A percentile compares a stretch with the other conserved stretches of the same genome.
Evolutionary conservation across 2,113 vertebrate genomes (phyloP).

Genomic region (Vulpes ferrilata): DNA sequence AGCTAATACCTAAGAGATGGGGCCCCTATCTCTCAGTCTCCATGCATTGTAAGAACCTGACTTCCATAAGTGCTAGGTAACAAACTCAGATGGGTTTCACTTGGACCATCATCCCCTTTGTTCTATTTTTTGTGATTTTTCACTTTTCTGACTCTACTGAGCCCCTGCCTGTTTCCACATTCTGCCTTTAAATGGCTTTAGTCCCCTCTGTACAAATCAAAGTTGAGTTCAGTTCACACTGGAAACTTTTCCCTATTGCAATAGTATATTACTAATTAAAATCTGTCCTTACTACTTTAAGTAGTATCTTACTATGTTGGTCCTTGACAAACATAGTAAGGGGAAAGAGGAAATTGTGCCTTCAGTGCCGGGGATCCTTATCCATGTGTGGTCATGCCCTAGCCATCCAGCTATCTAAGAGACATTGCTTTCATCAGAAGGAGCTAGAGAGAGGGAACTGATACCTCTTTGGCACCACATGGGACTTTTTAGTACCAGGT

Average conservation of each 20-base stretch:
- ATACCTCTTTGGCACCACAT: neutral
- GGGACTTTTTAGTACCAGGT: neutral
- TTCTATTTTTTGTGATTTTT: neutral
- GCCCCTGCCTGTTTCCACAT: neutral
- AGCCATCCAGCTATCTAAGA: neutral
- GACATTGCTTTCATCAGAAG: neutral
- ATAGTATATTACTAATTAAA: neutral
- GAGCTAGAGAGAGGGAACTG: neutral
- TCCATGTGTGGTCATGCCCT: no score
- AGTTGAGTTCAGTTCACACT: neutral
- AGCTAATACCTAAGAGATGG: neutral
- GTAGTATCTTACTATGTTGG: neutral
- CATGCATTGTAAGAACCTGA: neutral
- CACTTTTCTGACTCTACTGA: neutral
- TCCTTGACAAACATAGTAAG: neutral
- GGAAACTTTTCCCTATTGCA: neutral
- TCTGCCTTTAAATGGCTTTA: neutral
- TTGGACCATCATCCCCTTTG: neutral
- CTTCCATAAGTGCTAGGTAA: neutral
- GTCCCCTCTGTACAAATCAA: neutral
- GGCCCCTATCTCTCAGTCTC: neutral
- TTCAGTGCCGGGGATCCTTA: neutral
- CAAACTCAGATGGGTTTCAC: neutral
- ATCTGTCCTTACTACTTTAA: neutral
- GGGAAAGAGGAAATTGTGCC: neutral